Evolutionary conservation across 2,113 vertebrate species (phyloP).

Genomic region (Istiophorus platypterus): DNA sequence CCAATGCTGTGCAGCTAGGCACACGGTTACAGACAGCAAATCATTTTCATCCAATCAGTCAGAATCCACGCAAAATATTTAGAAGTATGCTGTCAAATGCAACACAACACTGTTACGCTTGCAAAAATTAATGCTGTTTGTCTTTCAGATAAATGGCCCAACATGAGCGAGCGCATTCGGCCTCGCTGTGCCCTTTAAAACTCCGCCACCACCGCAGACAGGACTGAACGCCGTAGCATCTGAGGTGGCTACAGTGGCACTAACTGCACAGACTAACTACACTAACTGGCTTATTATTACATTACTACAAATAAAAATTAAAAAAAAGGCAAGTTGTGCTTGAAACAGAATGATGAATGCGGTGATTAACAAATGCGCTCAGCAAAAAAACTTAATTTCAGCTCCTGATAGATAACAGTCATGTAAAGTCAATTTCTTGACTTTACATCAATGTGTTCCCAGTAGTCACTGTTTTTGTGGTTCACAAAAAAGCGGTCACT

Average conservation of each 20-base stretch:
- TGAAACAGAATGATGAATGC: conserved; percentile 8
- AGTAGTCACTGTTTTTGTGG: conserved; percentile 5
- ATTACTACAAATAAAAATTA: not conserved
- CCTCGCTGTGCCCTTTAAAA: not conserved
- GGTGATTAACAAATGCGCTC: conserved; percentile 13
- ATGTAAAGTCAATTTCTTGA: conserved; percentile 31
- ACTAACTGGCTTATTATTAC: conserved; percentile 29
- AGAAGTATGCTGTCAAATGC: conserved; percentile 11
- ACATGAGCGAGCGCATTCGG: conserved; percentile 19
- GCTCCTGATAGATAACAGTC: not conserved
- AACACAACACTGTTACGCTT: not conserved
- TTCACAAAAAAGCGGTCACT: conserved; percentile 40
- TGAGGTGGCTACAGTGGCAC: not conserved
- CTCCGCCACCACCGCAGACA: conserved; percentile 15
- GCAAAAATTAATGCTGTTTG: conserved; percentile 19
- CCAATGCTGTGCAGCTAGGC: not conserved
- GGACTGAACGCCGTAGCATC: not conserved
- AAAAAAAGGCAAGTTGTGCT: conserved; percentile 4
- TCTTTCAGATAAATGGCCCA: conserved; percentile 29
- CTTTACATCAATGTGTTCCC: conserved; percentile 9
- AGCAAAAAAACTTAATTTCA: not conserved
- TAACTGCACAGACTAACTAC: conserved; percentile 5
- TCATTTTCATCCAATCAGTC: not conserved
- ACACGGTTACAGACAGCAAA: conserved; percentile 6
- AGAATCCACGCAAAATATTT: conserved; percentile 21